phyloP scores from a whole-genome alignment of 2,797 vertebrate genomes.

The Tenualosa ilisha region DNA sequence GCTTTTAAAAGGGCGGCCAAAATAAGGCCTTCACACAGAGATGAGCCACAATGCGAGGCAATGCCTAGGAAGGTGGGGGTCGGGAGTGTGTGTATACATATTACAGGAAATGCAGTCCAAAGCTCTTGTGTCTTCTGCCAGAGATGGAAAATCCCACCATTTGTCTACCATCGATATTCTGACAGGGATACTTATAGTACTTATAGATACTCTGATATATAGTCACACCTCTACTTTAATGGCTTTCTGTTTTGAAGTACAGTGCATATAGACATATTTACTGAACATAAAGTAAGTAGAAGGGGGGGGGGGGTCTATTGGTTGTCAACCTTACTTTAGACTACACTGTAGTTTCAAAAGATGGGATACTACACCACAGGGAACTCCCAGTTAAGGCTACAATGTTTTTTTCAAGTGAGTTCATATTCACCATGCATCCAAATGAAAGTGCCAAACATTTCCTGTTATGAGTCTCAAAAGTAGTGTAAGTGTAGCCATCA shows the following conservation, averaged over 20 bases:
- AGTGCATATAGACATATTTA: no score
- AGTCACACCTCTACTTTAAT: background rate
- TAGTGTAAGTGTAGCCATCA: background rate
- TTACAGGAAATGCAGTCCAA: slow-evolving; percentile 17
- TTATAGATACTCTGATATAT: background rate
- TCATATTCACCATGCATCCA: background rate
- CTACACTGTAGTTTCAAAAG: background rate
- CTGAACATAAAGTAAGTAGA: no score
- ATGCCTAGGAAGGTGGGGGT: slow-evolving; percentile 1
- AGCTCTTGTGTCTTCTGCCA: slow-evolving; percentile 1
- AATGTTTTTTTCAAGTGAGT: background rate
- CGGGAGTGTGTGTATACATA: background rate
- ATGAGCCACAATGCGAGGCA: slow-evolving; percentile 19
- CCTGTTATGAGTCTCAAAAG: background rate
- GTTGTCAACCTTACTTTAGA: background rate
- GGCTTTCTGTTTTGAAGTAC: no score
- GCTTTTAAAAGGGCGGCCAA: slow-evolving; percentile 36
- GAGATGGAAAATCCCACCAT: background rate
- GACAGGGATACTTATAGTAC: background rate
- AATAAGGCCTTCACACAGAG: slow-evolving; percentile 37
- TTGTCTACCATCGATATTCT: background rate
- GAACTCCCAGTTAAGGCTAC: background rate
- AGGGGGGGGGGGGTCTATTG: background rate
- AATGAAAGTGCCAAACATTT: background rate
- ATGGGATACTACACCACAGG: background rate